These are phyloP conservation scores for Halcyon chelicuti DNA, from an alignment of 2,797 vertebrate genomes.

Conservation along the genomic window DNA sequence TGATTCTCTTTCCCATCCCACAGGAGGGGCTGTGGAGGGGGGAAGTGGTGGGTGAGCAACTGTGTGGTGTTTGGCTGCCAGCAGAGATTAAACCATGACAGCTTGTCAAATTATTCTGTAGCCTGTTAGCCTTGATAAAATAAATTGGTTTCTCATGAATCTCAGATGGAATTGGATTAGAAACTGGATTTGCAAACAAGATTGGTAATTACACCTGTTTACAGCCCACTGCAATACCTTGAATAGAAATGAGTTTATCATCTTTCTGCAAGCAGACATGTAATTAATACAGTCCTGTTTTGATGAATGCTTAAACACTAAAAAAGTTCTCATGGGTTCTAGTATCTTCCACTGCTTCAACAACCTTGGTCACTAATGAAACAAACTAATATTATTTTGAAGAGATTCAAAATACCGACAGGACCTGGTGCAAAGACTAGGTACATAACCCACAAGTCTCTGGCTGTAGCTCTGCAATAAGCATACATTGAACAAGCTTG, in stretches of 20 bases:
- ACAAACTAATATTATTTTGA: neutral
- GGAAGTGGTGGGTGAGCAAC: no score
- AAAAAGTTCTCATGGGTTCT: neutral
- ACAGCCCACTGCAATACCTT: neutral
- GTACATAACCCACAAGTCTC: neutral
- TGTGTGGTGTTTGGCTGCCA: no score
- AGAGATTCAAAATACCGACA: neutral
- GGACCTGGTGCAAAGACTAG: neutral
- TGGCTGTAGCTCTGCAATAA: neutral
- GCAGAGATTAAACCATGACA: no score
- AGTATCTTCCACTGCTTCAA: neutral
- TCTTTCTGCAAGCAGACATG: neutral
- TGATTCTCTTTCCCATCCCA: no score
- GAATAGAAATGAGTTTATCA: neutral
- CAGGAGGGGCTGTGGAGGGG: no score
- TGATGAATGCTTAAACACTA: neutral
- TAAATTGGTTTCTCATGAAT: neutral
- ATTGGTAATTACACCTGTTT: neutral
- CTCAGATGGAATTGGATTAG: constrained; percentile 23
- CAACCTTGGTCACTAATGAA: neutral
- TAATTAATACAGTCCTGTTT: neutral
- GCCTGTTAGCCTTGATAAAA: neutral
- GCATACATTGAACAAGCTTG: neutral
- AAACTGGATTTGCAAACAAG: neutral
- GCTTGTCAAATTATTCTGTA: neutral